Base-by-base conservation (phyloP, 2,797 vertebrate species). In the Poeciliopsis turneri region DNA sequence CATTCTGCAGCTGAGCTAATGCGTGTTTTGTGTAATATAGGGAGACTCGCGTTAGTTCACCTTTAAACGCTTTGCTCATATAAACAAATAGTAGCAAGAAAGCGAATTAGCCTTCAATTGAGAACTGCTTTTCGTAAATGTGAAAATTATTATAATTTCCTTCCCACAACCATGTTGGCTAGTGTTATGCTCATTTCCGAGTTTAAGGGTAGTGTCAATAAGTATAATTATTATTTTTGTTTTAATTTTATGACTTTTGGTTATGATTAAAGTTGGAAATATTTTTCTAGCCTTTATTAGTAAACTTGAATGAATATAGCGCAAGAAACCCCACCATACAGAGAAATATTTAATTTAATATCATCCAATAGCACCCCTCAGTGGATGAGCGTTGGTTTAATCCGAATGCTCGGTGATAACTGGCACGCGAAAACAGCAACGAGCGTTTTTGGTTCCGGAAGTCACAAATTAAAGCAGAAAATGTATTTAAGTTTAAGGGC, bases 1-100 rank as follows among this genome's bases (percentile, higher is more conserved):
- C 98, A 99, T 99, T 78, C 33, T 84, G 72, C 49, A 51, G n/a
- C 15, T 20, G 33, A 36, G n/a, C 49, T 72, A 66, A 1, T 59
- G 1, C 7, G 82, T 39, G 47, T 45, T 45, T 28, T 15, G 64
- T 18, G 6, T 55, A 15, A 66, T 20, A 45, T 6, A 13, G 12
- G 10, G 73, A n/a, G 55, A 68, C 72, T 43, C 0, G 1, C 0
- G 4, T 6, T 36, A 46, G 69, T 20, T 30, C 5, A 43, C 23
- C 1, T 36, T 55, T 0, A 68, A 30, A 23, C 15, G 45, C 18
- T 64, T 45, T 0, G 5, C 9, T 33, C 10, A 43, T 10, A 18
- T 1, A 13, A 23, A 59, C 49, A 12, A 53, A n/a, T 2, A 39
- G 23, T 11, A 5, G 0, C 18, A 2, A 9, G 0, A 55, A 9